Percentiles rank a stretch among this genome's conserved stretches.
These are phyloP conservation scores for Pristiophorus japonicus DNA, from an alignment of 2,113 vertebrate genomes.

Conservation along the genomic window DNA sequence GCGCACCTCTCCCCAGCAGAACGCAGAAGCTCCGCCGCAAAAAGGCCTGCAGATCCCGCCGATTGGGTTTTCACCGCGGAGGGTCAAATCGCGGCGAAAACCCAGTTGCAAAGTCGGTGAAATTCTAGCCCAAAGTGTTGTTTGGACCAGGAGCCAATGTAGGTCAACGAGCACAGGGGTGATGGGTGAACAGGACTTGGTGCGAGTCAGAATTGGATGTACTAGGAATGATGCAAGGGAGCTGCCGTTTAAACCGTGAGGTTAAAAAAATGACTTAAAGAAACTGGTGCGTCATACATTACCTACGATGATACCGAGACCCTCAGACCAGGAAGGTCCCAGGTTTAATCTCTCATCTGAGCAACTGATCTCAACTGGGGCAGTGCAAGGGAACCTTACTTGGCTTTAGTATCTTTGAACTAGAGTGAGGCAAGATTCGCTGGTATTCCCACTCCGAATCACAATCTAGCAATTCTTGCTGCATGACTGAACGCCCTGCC, in stretches of 20 bases:
- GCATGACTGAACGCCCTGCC: background rate
- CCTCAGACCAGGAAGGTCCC: background rate
- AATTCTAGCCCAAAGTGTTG: no score
- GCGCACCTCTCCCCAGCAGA: no score
- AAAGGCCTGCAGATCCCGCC: no score
- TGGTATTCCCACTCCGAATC: no score
- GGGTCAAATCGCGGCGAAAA: no score
- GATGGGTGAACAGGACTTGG: background rate
- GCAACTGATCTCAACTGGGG: background rate
- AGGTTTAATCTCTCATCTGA: background rate
- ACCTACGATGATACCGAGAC: background rate
- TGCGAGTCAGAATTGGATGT: background rate
- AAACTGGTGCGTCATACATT: background rate
- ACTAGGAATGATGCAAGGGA: background rate
- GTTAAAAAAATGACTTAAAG: background rate
- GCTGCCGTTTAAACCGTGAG: background rate
- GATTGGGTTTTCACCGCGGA: no score
- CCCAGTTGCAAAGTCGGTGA: no score
- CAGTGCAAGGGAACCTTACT: background rate
- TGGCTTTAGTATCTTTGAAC: background rate
- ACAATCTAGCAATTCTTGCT: background rate
- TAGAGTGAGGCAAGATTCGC: background rate
- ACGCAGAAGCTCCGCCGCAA: no score
- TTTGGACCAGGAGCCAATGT: no score
- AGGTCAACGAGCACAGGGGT: no score